These are phyloP conservation scores for Drosophila putrida DNA, from an alignment of 2,888 invertebrate species.

Conservation along the genomic window DNA sequence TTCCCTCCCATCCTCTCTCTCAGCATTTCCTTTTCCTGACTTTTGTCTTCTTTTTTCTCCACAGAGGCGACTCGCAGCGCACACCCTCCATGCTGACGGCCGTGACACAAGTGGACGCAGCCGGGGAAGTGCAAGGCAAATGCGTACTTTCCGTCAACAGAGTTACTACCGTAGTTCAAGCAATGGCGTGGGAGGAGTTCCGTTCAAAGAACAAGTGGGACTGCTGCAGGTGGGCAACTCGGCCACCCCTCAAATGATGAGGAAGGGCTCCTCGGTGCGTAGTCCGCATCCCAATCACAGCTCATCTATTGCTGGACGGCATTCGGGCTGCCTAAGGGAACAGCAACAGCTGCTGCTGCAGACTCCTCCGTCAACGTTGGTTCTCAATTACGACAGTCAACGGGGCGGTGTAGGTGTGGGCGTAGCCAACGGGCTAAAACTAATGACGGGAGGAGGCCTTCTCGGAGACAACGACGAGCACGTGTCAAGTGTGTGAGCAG, in stretches of 20 bases:
- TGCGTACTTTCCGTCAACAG: constrained; percentile 82
- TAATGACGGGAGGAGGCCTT: constrained; percentile 33
- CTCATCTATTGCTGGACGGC: constrained; percentile 45
- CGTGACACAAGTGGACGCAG: constrained; percentile 84
- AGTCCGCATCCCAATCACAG: constrained; percentile 64
- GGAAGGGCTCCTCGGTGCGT: constrained; percentile 71
- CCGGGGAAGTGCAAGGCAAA: constrained; percentile 78
- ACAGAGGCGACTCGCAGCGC: constrained; percentile 84
- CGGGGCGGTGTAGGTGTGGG: constrained; percentile 73
- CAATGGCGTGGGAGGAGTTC: constrained; percentile 58
- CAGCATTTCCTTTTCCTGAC: neutral
- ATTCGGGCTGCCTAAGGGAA: constrained; percentile 62
- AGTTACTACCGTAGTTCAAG: constrained; percentile 82
- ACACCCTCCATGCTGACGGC: constrained; percentile 85
- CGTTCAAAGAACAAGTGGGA: constrained; percentile 80
- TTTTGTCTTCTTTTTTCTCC: neutral
- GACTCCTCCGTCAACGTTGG: constrained; percentile 59
- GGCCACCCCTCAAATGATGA: constrained; percentile 64
- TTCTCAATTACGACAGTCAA: constrained; percentile 74
- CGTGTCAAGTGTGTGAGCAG: constrained; percentile 78
- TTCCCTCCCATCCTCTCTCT: neutral
- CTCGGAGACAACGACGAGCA: constrained; percentile 63
- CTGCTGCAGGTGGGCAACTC: constrained; percentile 70
- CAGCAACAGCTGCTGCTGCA: constrained; percentile 67
- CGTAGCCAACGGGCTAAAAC: constrained; percentile 62